Conservation (phyloP, 2,113 vertebrate species). For the Cryptomyrus ogoouensis region DNA sequence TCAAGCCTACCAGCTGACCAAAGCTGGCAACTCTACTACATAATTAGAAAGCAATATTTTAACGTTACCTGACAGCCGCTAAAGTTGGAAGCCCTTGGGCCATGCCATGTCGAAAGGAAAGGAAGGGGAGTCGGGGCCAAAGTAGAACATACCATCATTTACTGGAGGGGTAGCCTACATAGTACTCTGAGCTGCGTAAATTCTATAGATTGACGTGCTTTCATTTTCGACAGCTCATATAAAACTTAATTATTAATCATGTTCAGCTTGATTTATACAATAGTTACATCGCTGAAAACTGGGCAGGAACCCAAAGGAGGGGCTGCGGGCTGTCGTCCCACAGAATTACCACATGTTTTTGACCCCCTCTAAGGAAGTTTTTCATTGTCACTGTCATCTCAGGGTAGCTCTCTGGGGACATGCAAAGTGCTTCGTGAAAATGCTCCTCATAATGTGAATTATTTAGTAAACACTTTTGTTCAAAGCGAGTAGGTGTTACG, state of each 20-base stretch:
- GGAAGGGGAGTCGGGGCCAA: background rate
- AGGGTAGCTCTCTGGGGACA: background rate
- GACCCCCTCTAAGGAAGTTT: background rate
- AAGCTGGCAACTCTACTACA: too few species aligned
- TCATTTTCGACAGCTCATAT: too few species aligned
- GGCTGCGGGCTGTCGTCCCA: background rate
- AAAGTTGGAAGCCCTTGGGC: background rate
- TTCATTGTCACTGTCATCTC: background rate
- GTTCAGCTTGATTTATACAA: background rate
- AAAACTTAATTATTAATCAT: background rate
- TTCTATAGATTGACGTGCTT: too few species aligned
- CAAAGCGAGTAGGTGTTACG: background rate
- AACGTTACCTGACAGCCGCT: background rate
- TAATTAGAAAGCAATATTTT: background rate
- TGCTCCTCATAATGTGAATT: background rate
- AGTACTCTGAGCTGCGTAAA: too few species aligned
- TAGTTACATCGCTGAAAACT: background rate
- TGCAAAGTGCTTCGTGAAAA: background rate
- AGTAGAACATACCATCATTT: background rate
- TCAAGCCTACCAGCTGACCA: too few species aligned
- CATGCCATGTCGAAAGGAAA: background rate
- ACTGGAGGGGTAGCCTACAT: too few species aligned
- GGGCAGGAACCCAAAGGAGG: background rate
- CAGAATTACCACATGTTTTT: background rate
- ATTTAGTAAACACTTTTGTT: background rate